Evolutionary conservation across 2,113 vertebrate species (phyloP).

Genomic region (Hydrolagus affinis): DNA sequence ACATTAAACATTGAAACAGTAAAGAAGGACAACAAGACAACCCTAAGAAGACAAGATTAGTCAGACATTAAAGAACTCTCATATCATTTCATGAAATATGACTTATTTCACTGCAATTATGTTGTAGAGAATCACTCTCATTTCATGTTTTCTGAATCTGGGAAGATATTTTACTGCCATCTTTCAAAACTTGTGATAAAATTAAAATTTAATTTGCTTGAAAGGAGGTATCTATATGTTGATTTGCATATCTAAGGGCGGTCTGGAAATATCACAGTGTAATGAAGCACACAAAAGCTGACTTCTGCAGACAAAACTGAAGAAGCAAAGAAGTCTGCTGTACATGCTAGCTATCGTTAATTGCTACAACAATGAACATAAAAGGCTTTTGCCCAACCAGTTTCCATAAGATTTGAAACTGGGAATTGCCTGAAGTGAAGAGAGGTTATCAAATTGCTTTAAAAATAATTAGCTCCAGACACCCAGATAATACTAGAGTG

Average conservation of each 20-base stretch:
- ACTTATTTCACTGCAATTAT: too few relatives aligned
- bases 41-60: too few relatives aligned
- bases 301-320: background rate
- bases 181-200: slow-evolving; percentile 7
- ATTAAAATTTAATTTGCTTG: slow-evolving; percentile 4
- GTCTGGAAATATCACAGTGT: background rate
- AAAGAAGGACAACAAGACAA: too few relatives aligned
- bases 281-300: slow-evolving; percentile 16
- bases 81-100: too few relatives aligned
- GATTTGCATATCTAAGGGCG: slow-evolving; percentile 25
- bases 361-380: slow-evolving; percentile 6
- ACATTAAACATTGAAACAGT: too few relatives aligned
- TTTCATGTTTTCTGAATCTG: background rate
- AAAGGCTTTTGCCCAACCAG: background rate
- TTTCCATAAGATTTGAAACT: slow-evolving; percentile 20
- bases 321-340: background rate
- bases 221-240: slow-evolving; percentile 14
- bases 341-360: slow-evolving; percentile 7
- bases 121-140: background rate
- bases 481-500: background rate
- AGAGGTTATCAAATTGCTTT: background rate
- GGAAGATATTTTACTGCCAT: background rate
- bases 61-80: too few relatives aligned
- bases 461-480: slow-evolving; percentile 24
- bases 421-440: slow-evolving; percentile 25